Evolutionary conservation across 2,797 vertebrate genomes (phyloP).

Genomic region (Glossophaga mutica): DNA sequence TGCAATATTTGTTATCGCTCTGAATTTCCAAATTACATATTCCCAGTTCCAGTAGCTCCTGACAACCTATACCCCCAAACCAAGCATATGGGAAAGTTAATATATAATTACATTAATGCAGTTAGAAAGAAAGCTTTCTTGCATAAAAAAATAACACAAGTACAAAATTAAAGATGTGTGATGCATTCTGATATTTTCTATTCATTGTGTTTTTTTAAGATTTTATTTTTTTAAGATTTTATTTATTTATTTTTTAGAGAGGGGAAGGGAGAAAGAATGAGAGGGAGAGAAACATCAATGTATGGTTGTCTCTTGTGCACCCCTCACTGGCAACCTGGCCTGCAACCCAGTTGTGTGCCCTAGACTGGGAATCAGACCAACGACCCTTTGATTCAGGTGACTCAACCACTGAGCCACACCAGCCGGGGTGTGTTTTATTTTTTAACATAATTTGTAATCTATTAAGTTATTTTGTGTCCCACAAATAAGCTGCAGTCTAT

Average conservation of each 20-base stretch:
- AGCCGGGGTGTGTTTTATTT: not conserved
- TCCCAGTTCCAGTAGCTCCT: not conserved
- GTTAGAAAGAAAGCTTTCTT: not conserved
- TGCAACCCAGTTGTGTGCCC: no score
- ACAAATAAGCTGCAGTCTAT: not conserved
- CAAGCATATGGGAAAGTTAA: not conserved
- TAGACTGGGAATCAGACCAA: no score
- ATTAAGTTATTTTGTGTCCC: not conserved
- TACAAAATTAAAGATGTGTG: not conserved
- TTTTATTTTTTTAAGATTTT: not conserved
- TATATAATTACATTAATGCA: not conserved
- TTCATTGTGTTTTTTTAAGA: not conserved
- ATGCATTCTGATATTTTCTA: not conserved
- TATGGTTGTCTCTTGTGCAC: no score
- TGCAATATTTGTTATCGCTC: not conserved
- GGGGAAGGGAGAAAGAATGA: no score
- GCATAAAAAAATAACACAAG: not conserved
- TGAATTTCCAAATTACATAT: not conserved
- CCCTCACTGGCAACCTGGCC: no score
- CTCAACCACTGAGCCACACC: no score
- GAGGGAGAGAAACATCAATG: no score
- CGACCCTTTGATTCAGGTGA: no score
- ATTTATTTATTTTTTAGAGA: no score
- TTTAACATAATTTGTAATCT: not conserved
- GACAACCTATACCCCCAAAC: not conserved